Percentiles rank a stretch among this genome's conserved stretches.
These are phyloP conservation scores for Sepioteuthis lessoniana DNA, from an alignment of 2,888 invertebrate genomes.

Conservation along the genomic window DNA sequence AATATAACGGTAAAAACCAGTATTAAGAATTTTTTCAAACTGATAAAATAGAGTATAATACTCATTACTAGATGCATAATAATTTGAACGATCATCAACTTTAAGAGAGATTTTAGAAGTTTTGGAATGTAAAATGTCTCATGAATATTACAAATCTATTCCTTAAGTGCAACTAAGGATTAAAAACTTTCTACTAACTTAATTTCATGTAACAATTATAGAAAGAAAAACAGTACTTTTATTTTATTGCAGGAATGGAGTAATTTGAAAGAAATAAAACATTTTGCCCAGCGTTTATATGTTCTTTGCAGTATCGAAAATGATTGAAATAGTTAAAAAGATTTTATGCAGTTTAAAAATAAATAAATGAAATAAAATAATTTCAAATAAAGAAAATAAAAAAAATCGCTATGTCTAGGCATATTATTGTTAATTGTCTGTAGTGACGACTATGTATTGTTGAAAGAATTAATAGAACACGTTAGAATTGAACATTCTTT, in stretches of 20 bases:
- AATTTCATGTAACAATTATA: too few relatives aligned
- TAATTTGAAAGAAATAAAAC: neutral
- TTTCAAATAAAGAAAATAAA: neutral
- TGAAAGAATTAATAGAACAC: neutral
- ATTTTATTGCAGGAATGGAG: neutral
- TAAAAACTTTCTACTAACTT: too few relatives aligned
- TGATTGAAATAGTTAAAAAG: neutral
- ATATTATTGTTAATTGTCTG: neutral
- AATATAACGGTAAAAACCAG: neutral
- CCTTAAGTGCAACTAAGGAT: too few relatives aligned
- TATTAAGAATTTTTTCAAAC: neutral
- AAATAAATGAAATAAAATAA: too few relatives aligned
- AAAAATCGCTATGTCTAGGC: neutral
- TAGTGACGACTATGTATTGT: neutral
- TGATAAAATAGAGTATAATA: neutral
- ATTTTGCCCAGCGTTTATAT: neutral
- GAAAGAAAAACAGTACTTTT: too few relatives aligned
- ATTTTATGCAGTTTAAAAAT: neutral
- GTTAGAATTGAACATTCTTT: neutral
- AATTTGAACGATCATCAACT: neutral
- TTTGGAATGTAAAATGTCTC: neutral
- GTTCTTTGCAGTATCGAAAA: neutral
- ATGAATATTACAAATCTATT: too few relatives aligned
- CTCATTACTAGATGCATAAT: neutral
- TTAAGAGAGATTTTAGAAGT: neutral